A percentile compares a stretch with the other conserved stretches of the same genome.
These are phyloP conservation scores for Drosophila nr. perissopoda DNA, from an alignment of 2,888 invertebrate species.

Conservation along the genomic window DNA sequence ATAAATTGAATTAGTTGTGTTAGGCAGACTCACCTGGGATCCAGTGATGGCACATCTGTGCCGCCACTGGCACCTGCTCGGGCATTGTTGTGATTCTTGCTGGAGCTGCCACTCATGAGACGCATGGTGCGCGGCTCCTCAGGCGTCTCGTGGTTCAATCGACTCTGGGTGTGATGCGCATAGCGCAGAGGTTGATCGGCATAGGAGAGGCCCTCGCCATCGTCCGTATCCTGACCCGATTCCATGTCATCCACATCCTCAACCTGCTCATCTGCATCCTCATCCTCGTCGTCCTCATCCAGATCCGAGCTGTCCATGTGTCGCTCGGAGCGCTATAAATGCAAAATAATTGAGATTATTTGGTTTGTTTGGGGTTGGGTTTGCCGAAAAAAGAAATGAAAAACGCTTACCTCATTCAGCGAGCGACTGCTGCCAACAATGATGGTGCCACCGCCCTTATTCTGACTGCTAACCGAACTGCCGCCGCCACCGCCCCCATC, in stretches of 20 bases:
- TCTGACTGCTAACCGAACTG: conserved; percentile 46
- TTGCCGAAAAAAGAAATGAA: neutral
- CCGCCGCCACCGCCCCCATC: conserved; percentile 81
- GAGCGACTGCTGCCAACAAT: conserved; percentile 82
- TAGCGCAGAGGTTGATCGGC: conserved; percentile 83
- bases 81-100: conserved; percentile 64
- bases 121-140: conserved; percentile 83
- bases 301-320: conserved; percentile 73
- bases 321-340: conserved; percentile 65
- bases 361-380: conserved; percentile 8
- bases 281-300: conserved; percentile 75
- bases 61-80: conserved; percentile 35
- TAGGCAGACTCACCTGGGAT: conserved; percentile 83
- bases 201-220: conserved; percentile 80
- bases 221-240: conserved; percentile 73
- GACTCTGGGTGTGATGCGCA: conserved; percentile 82
- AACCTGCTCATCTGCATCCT: conserved; percentile 76
- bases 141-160: conserved; percentile 83
- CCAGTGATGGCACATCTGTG: conserved; percentile 78
- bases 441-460: conserved; percentile 79
- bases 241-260: conserved; percentile 78
- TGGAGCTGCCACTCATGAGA: conserved; percentile 73
- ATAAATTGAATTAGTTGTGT: neutral
- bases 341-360: conserved; percentile 11
- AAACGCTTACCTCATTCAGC: conserved; percentile 65